A percentile compares a stretch with the other conserved stretches of the same genome.
phyloP scores from a whole-genome alignment of 2,888 invertebrate species.

The Girardia tigrina region DNA sequence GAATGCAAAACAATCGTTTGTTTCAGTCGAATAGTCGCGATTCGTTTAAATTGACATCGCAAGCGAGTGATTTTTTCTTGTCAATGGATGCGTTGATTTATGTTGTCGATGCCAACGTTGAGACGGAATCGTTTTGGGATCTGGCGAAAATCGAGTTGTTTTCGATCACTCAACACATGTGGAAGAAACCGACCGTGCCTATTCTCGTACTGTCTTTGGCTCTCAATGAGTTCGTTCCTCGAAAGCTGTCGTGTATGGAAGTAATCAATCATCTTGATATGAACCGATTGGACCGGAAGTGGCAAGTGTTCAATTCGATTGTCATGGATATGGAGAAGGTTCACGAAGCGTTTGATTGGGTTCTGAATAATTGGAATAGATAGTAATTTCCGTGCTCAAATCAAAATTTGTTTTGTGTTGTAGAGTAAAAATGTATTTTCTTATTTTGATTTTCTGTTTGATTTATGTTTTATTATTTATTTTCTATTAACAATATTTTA shows the following conservation, averaged over 20 bases:
- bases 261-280: constrained; percentile 20
- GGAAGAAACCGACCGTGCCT: constrained; percentile 27
- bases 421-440: no score
- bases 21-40: background rate
- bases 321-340: background rate
- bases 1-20: background rate
- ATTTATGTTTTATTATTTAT: no score
- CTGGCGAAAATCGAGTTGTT: constrained; percentile 24
- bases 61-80: background rate
- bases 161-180: constrained; percentile 20
- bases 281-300: constrained; percentile 24
- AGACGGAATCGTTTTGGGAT: background rate
- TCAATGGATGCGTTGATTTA: constrained; percentile 27
- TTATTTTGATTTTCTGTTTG: no score
- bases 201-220: constrained; percentile 30
- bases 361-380: background rate
- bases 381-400: no score
- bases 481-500: no score
- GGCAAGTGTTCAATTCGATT: constrained; percentile 28
- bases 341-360: constrained; percentile 8
- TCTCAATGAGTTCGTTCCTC: constrained; percentile 1
- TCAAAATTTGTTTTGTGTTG: no score
- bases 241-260: constrained; percentile 16
- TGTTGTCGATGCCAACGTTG: constrained; percentile 16
- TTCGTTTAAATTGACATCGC: background rate